Conservation (phyloP, 2,113 vertebrate genomes). For the Mobula hypostoma region DNA sequence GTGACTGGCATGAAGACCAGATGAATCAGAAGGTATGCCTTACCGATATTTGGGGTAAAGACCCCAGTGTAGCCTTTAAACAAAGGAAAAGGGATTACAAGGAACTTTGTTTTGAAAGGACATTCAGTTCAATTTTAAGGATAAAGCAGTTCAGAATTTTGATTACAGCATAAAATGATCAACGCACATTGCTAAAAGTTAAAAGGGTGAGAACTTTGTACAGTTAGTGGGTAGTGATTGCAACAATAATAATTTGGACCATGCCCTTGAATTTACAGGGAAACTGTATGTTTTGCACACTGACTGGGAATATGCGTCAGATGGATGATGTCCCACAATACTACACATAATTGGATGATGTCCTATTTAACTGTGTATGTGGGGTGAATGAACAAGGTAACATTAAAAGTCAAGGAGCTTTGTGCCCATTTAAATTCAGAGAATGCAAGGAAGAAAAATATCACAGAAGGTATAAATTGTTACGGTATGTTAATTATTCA, state of each 20-base stretch:
- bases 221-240: background rate
- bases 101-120: too few relatives aligned
- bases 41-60: too few relatives aligned
- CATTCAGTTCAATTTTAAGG: background rate
- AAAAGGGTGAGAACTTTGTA: background rate
- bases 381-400: background rate
- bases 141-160: background rate
- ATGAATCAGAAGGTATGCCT: too few relatives aligned
- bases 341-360: background rate
- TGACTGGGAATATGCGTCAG: background rate
- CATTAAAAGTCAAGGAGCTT: background rate
- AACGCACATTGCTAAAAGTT: background rate
- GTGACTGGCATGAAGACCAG: too few relatives aligned
- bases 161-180: background rate
- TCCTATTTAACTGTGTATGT: background rate
- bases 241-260: background rate
- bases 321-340: background rate
- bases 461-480: background rate
- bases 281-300: background rate
- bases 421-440: background rate
- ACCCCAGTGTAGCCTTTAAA: too few relatives aligned
- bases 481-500: background rate
- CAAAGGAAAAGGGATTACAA: too few relatives aligned
- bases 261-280: background rate
- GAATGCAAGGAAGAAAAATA: background rate